Base-by-base conservation (phyloP, 2,888 invertebrate genomes). In the Campoletis raptor region DNA sequence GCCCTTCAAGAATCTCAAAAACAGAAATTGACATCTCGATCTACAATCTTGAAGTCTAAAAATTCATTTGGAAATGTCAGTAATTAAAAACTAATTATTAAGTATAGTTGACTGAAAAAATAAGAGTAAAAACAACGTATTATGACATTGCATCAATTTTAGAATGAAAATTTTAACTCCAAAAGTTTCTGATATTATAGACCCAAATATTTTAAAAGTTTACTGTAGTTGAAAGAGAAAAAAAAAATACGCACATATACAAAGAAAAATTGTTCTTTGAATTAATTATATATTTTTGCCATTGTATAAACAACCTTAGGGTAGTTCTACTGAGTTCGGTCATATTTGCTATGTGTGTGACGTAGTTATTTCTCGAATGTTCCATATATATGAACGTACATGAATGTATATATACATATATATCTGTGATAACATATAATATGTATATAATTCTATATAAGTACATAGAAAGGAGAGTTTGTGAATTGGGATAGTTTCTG, bases 401-500 rank as follows among this genome's bases (percentile, higher is more conserved):
- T 30, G 3, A 30, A 30, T 30, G 30, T 30, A 30, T 21, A 54
- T 45, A 9, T 21, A 54, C 37, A 9, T 69, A 42, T 24, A 18
- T n/a, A 66, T 21, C 40, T 57, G 48, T 57, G 9, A 15, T 37
- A 12, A n/a, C 42, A 30, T 40, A 37, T 48, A 45, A 74, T 24
- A 69, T 61, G 6, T 74, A 70, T 79, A 67, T 54, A 57, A 24
- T 21, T 81, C 45, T 67, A 24, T 67, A 61, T 24, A 36, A 30
- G 18, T 42, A 57, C 24, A 72, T 52, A 24, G 74, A 69, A 72
- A 54, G 21, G 21, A 69, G 73, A 83, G 83, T 84, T 78, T 73
- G 72, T 24, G 57, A 83, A 81, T 86, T 86, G 73, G 81, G 83
- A 42, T 81, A 86, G 83, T 83, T 86, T 81, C 36, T 74, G 77